Base-by-base conservation (phyloP, 1,140 invertebrate species). In the Drosophila kanapiae region DNA sequence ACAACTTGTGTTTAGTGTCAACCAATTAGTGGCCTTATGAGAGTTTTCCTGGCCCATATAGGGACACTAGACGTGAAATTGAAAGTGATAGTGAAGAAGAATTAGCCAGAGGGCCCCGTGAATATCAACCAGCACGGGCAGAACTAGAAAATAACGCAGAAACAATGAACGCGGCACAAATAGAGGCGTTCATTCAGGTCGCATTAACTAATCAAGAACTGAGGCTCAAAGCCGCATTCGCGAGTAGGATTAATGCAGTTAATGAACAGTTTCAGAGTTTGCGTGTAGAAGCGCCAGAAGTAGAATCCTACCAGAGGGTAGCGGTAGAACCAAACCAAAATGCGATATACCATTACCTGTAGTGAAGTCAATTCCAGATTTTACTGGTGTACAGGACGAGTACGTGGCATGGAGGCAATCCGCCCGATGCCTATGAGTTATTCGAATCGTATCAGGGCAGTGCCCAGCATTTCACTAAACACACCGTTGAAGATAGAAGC, bases 301-400 rank as follows among this genome's bases (percentile, higher is more conserved):
- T 29, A 40, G 18, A 57, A 27, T 40, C 35, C 13, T 57, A 40
- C 23, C 54, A 29, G 23, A 57, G 54, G 54, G 13, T 38, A 29
- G 37, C 37, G 13, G 23, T 35, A 27, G 13, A 4, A 48, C 45
- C 45, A 13, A 13, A 1, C 45, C 45, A 14, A 11, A 48, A 13
- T 48, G 45, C 6, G 16, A 48, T 48, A 14, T 48, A 48, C 45
- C 45, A 27, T 8, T 13, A 27, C 45, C 16, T 14, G 10, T 43
- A 43, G 42, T 43, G 42, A 74, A 67, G 9, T 72, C 47, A 18
- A 60, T 61, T 40, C 59, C 43, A 13, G 58, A 69, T n/a, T 61
- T 75, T 40, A 57, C 68, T 23, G 23, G 23, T 2, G 23, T 23
- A 23, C 23, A 23, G 3, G 23, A 23, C 23, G 23, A 23, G 23